Evolutionary conservation across 2,888 invertebrate species (phyloP), one percentile per base, ranked within the genome.

Genomic region (Cyclophora albipunctata): DNA sequence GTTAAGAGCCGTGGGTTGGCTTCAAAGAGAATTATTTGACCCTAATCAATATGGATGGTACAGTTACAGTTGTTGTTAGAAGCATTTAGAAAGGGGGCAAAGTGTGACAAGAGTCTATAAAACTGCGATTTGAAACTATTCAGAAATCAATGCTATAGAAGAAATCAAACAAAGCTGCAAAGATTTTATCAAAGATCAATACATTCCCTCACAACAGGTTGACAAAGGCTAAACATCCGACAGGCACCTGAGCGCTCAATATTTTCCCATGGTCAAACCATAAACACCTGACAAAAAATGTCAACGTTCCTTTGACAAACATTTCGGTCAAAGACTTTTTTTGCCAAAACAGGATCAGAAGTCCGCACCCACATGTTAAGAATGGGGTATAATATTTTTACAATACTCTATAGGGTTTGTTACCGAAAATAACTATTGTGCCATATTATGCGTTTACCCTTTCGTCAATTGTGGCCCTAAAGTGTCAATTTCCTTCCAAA

Each of bases 181-280:
- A 75, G 75, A 75, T 78, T 75, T 71, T 75, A 83, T 84, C 84
- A 59, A 74, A 71, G 64, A 69, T 67, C 66, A 65, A 68, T 60
- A 69, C 48, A 51, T 55, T 46, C 52, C 59, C 62, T 54, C 54
- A 73, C 62, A 77, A 78, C 84, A 85, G 81, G 84, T 86, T 79
- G 72, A 84, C 84, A 85, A 84, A 73, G 56, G 72, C 58, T 61
- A 61, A 69, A 69, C 73, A 69, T 75, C 69, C 69, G 76, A 81
- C 76, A 78, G 80, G 74, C 87, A 87, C 87, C 86, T 88, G 88
- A 87, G 79, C 64, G 78, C 75, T 63, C 63, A 67, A 86, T 83
- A 87, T 87, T 87, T 87, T 88, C 88, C 87, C 88, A 88, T 87
- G 88, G 87, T 87, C 87, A 86, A 84, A 81, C 75, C 73, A 84